phyloP scores from a whole-genome alignment of 2,797 vertebrate genomes.

The Cercopithecus diana region DNA sequence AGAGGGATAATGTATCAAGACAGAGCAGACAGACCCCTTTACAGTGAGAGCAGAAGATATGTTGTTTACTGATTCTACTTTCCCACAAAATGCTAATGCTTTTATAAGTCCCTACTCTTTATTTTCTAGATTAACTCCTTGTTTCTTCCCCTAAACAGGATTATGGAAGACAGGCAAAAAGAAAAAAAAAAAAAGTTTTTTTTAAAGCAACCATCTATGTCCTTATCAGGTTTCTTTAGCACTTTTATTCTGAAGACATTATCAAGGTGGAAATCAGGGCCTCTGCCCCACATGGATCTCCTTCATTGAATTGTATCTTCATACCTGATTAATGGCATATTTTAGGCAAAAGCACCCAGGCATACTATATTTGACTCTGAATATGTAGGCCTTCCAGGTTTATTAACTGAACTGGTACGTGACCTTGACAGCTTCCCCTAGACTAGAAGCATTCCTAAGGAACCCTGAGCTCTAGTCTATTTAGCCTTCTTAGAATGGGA shows the following conservation, averaged over 20 bases:
- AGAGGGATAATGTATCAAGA: not conserved
- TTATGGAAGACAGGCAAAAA: conserved; percentile 1
- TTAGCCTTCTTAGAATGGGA: not conserved
- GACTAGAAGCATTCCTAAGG: not conserved
- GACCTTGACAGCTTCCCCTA: not conserved
- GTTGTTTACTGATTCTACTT: not conserved
- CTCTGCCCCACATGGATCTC: not conserved
- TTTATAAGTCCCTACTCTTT: not conserved
- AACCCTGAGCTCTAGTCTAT: not conserved
- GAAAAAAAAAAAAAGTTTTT: too few species aligned
- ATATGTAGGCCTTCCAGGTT: not conserved
- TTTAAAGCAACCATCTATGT: not conserved
- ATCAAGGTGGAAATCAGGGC: not conserved
- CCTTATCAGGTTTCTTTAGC: not conserved
- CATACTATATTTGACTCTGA: not conserved
- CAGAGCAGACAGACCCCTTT: not conserved
- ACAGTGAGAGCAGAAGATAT: not conserved
- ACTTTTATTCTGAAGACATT: not conserved
- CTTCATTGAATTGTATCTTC: not conserved
- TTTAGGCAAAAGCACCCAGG: not conserved
- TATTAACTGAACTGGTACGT: not conserved
- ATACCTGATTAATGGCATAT: not conserved
- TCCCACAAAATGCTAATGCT: not conserved
- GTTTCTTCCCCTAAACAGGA: not conserved
- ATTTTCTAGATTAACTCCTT: conserved; percentile 40